Evolutionary conservation across 2,113 vertebrate genomes (phyloP).

Genomic region (Thermophis baileyi): DNA sequence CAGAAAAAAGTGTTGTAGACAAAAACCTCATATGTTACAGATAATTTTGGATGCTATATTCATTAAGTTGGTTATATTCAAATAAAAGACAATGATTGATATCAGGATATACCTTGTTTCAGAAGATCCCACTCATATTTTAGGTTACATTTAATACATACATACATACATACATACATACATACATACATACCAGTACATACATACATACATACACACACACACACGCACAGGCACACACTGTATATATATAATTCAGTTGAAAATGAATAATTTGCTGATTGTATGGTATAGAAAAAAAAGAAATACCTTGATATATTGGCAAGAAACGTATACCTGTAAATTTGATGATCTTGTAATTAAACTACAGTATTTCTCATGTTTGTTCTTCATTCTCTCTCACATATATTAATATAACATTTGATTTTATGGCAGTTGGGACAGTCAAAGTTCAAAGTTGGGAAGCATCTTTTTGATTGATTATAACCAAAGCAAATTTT

Average conservation of each 20-base stretch:
- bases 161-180: too few species aligned
- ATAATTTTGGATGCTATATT: not conserved
- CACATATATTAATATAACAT: not conserved
- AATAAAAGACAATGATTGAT: not conserved
- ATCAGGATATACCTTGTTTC: not conserved
- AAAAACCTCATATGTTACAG: not conserved
- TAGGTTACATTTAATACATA: not conserved
- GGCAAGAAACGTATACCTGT: not conserved
- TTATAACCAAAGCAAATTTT: too few species aligned
- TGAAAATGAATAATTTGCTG: not conserved
- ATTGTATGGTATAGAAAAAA: not conserved
- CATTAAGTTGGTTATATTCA: not conserved
- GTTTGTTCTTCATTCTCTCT: not conserved
- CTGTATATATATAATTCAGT: not conserved
- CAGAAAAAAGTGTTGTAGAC: not conserved
- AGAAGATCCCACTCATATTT: not conserved
- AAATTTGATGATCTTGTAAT: not conserved
- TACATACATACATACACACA: too few species aligned
- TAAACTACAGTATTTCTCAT: not conserved
- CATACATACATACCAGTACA: too few species aligned
- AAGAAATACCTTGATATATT: not conserved
- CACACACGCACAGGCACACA: too few species aligned
- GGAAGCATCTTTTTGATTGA: not conserved
- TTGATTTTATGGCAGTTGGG: not conserved
- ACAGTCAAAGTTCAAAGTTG: not conserved